A percentile compares a stretch with the other conserved stretches of the same genome.
These are phyloP conservation scores for Campopleginae sp. DNA, from an alignment of 2,888 invertebrate genomes.

Conservation along the genomic window DNA sequence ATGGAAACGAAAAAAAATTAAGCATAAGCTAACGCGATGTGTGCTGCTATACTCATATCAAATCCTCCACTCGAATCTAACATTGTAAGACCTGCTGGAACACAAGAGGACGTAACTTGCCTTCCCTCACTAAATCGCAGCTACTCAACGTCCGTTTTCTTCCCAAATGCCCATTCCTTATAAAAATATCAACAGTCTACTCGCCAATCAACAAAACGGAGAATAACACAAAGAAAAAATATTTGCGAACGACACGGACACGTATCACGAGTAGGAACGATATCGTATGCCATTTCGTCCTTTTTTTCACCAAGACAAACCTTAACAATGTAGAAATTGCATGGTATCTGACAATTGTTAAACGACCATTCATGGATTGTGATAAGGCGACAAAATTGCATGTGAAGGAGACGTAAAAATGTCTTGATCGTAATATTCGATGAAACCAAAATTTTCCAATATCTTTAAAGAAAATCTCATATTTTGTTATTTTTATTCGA, in stretches of 20 bases:
- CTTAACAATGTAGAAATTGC: conserved; percentile 83
- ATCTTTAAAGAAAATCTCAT: conserved; percentile 3
- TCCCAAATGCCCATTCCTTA: neutral
- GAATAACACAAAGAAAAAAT: conserved; percentile 61
- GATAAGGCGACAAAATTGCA: conserved; percentile 34
- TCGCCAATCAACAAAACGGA: conserved; percentile 68
- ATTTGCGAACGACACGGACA: conserved; percentile 29
- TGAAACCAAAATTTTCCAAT: conserved; percentile 1
- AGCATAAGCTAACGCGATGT: conserved; percentile 80
- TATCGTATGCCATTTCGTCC: neutral
- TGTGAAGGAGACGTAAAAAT: neutral
- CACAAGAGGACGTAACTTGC: conserved; percentile 39
- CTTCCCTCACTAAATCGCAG: neutral
- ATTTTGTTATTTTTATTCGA: conserved; percentile 49
- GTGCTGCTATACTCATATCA: conserved; percentile 78
- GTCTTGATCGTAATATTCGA: conserved; percentile 6
- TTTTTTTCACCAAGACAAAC: conserved; percentile 66
- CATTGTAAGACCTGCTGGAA: conserved; percentile 71
- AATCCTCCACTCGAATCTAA: conserved; percentile 80
- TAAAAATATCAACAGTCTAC: neutral
- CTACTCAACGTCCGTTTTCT: neutral
- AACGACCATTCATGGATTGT: conserved; percentile 73
- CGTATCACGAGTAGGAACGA: conserved; percentile 20
- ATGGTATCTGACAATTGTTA: conserved; percentile 83
- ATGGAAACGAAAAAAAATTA: conserved; percentile 63